Percentiles rank a stretch among this genome's conserved stretches.
Conservation (phyloP, 2,888 invertebrate species). For the Digitonthophagus gazella region DNA sequence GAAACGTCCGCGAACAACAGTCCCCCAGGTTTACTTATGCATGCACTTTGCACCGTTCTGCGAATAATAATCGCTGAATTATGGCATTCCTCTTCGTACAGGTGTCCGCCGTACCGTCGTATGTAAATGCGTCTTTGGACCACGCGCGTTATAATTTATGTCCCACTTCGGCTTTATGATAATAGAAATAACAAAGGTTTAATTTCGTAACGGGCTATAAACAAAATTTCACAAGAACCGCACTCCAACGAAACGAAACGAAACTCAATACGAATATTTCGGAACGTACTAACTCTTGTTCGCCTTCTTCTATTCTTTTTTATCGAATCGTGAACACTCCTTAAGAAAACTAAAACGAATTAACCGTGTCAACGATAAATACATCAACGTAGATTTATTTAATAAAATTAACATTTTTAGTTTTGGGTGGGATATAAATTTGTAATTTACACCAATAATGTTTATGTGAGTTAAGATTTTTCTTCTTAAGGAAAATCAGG, state of each 20-base stretch:
- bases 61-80: conserved; percentile 10
- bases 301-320: no score
- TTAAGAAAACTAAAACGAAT: neutral
- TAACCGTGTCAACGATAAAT: neutral
- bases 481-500: no score
- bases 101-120: neutral
- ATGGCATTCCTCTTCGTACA: conserved; percentile 7
- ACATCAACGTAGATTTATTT: neutral
- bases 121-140: neutral
- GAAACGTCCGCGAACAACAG: neutral
- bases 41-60: conserved; percentile 5
- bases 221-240: neutral
- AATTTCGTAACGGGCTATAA: neutral
- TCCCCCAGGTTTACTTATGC: conserved; percentile 1
- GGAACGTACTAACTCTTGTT: no score
- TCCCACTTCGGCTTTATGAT: neutral
- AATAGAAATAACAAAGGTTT: neutral
- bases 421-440: neutral
- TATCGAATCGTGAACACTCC: no score
- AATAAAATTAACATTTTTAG: neutral
- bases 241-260: neutral
- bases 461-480: no score
- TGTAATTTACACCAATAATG: neutral
- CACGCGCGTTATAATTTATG: neutral
- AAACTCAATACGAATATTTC: neutral